phyloP scores from a whole-genome alignment of 2,797 vertebrate genomes.

The Rhincodon typus region DNA sequence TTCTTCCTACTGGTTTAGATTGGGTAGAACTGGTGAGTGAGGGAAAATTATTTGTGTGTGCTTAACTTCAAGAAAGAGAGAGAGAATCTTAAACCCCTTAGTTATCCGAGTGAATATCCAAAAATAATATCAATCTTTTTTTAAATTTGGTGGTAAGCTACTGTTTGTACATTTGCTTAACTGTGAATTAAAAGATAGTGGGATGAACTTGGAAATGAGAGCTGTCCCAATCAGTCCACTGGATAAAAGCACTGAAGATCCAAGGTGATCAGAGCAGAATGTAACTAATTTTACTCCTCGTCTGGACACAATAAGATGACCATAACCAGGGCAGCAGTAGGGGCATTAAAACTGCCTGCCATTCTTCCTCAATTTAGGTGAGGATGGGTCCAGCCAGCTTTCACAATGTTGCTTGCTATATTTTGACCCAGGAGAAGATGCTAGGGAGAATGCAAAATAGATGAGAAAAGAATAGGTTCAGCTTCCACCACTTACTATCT shows the following conservation, averaged over 20 bases:
- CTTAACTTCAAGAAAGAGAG: not conserved
- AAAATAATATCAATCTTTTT: not conserved
- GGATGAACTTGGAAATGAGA: not conserved
- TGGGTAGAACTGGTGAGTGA: not conserved
- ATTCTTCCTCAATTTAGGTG: not conserved
- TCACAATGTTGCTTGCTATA: not conserved
- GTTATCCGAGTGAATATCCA: not conserved
- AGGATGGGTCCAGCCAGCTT: not conserved
- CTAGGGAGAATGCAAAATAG: not conserved
- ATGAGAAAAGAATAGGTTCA: not conserved
- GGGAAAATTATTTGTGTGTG: not conserved
- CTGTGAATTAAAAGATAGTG: not conserved
- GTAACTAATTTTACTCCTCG: not conserved
- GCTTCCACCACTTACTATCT: not conserved
- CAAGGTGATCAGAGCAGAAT: not conserved
- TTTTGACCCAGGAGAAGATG: not conserved
- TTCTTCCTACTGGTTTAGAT: not conserved
- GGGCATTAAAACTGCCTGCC: not conserved
- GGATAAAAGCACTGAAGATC: not conserved
- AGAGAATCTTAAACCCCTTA: not conserved
- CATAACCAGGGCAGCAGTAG: not conserved
- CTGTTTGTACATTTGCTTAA: not conserved
- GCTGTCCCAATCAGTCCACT: not conserved
- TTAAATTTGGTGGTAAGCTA: not conserved
- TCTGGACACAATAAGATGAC: not conserved